Evolutionary conservation across 2,888 invertebrate species (phyloP), one percentile per base, ranked within the genome.

Genomic region (Autographa pulchrina): DNA sequence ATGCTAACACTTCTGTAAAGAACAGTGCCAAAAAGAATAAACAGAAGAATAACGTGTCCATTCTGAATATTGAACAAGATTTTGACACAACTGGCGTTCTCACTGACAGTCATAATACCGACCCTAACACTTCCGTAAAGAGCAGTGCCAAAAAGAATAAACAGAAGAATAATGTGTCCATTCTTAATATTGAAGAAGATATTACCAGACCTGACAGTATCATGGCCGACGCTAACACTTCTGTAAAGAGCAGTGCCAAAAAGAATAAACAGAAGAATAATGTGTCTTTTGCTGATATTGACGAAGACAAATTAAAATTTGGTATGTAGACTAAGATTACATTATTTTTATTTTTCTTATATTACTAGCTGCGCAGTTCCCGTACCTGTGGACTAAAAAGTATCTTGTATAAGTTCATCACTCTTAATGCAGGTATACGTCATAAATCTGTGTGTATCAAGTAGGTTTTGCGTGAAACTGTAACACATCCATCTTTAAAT

Each of bases 81-180:
- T 25, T 90, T 52, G 90, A 90, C 62, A 90, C 89, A 35, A 82
- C 75, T 68, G 90, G 90, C 20, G 75, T 77, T 11, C 77, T 66
- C 0, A 1, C 52, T 48, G 67, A 68, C 8, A 18, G 48, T 8
- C 54, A 68, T 35, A 68, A 73, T 7, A 58, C 25, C 62, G 59
- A 70, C 48, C 52, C 32, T n/a, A 76, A 80, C 61, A 74, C 35
- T 16, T 79, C 74, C 1, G 18, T 73, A 5, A 77, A 82, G 68
- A 78, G 74, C 13, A 88, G 83, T 77, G 75, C 82, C 11, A 88
- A 87, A 77, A 89, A 89, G 72, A 85, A 81, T 60, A 86, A 85
- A 67, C 81, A 81, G 54, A 84, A 79, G 38, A 82, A 68, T 38
- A 76, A 68, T 18, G 54, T 80, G n/a, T 77, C 78, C 69, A 63